Evolutionary conservation across 1,140 invertebrate genomes (phyloP), one percentile per base, ranked within the genome.

Genomic region (Lineus longissimus): DNA sequence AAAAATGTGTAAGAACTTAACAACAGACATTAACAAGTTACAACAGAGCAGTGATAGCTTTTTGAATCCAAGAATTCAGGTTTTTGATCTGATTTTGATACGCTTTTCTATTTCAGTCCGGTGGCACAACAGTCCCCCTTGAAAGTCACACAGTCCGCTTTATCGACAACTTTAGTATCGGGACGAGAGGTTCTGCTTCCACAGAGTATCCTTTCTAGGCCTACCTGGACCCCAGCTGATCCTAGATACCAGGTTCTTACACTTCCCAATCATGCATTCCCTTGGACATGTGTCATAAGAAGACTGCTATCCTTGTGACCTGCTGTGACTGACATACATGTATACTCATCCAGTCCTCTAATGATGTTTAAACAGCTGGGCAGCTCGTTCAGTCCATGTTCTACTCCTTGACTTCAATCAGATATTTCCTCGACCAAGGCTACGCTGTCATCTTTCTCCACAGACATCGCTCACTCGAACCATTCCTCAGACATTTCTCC

Each of bases 161-260:
- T 83, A 92, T 99, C 47, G 96, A 99, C 76, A 99, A 99, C 84
- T 99, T 99, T 81, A 98, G 95, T 81, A 91, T 92, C 17, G 97
- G 97, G 40, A 96, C 90, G 0, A 86, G 97, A 71, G 97, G 97
- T 29, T 89, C 96, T 0, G 87, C 92, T 1, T 98, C 95, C 1
- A 88, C 95, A 0, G 97, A 99, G 86, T 95, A 84, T 76, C 77
- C 73, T 70, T 73, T 66, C 25, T 15, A 25, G 41, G 1, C 11
- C 11, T 43, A 43, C 19, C 11, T 13, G 11, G 19, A 13, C 19
- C 11, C 40, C 40, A n/a, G n/a, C n/a, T n/a, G n/a, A n/a, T n/a
- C n/a, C n/a, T n/a, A n/a, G n/a, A n/a, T n/a, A n/a, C n/a, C n/a
- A n/a, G n/a, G n/a, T n/a, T n/a, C n/a, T n/a, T n/a, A n/a, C n/a